These are phyloP conservation scores for Thomomys bottae DNA, from an alignment of 2,113 vertebrate species.

Conservation along the genomic window DNA sequence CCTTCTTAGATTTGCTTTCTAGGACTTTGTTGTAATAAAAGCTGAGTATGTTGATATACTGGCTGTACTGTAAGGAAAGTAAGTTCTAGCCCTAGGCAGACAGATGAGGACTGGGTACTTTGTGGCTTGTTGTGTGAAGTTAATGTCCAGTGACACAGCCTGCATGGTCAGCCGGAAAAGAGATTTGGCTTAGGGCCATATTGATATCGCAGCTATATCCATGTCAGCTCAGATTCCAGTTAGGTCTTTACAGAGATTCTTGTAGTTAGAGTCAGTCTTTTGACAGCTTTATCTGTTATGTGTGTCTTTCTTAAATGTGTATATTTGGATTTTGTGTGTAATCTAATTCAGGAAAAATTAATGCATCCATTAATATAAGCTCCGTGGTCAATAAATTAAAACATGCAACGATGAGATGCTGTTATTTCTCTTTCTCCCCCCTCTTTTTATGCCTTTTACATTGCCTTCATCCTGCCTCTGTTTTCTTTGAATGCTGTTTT, in stretches of 20 bases:
- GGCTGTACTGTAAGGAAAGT: not conserved
- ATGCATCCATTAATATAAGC: constrained; percentile 8
- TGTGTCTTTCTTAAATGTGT: constrained; percentile 45
- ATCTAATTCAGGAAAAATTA: not conserved
- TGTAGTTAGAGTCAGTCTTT: constrained; percentile 42
- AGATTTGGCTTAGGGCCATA: constrained; percentile 60
- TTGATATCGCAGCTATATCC: constrained; percentile 26
- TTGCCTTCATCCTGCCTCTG: not conserved
- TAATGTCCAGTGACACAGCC: constrained; percentile 67
- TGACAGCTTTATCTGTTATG: constrained; percentile 34
- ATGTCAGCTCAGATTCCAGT: constrained; percentile 41
- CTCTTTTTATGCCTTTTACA: too few species aligned
- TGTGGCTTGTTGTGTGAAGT: constrained; percentile 60
- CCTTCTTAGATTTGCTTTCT: constrained; percentile 13
- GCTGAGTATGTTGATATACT: not conserved
- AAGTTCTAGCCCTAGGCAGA: constrained; percentile 57
- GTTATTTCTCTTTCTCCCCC: not conserved
- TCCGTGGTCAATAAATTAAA: not conserved
- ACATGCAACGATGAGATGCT: constrained; percentile 15
- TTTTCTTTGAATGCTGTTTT: constrained; percentile 23
- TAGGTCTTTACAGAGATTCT: constrained; percentile 54
- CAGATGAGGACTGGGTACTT: constrained; percentile 52
- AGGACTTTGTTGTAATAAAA: constrained; percentile 30
- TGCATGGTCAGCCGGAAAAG: constrained; percentile 76
- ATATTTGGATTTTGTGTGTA: not conserved